Base-by-base conservation (phyloP, 2,113 vertebrate species). In the Calonectris borealis region DNA sequence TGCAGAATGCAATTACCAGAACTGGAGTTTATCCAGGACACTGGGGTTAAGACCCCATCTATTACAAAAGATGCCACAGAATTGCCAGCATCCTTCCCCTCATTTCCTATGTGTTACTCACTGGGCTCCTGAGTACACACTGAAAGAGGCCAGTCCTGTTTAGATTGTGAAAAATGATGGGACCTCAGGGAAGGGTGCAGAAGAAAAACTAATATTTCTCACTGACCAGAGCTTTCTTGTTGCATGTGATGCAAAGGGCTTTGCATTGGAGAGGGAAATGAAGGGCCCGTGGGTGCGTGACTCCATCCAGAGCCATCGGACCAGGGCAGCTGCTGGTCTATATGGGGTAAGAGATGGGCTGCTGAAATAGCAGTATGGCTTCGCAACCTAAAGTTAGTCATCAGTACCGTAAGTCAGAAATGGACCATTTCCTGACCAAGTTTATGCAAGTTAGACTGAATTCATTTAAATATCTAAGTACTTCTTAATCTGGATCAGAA, bases 1-100 rank as follows among this genome's bases (percentile, higher is more conserved):
- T 83, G 91, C 93, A 96, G 94, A 93, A 95, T 95, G 91, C 94
- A 95, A 96, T 97, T 97, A 96, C 87, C 84, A 97, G 95, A 95
- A 88, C 93, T 97, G 96, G 94, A 96, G 71, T 96, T 92, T 93
- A 40, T 96, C 94, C 96, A 97, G 95, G 89, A 97, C 93, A 95
- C 93, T 93, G 93, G 94, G 93, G 91, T 96, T 95, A 96, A 83
- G 94, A 96, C 87, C 94, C 91, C 89, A 94, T 95, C 95, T 88
- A 61, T 97, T 97, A 95, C 82, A 96, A 97, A 96, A 96, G 96
- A 95, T 97, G 93, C 91, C 95, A 91, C 58, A 58, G 91, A 83
- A 91, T 46, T 95, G 88, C 89, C 89, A 94, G 93, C 81, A 69
- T 95, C 93, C 70, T 91, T 94, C 84, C 78, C 49, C 62, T 94